phyloP scores from a whole-genome alignment of 2,888 invertebrate genomes.

The Conchocele bisecta region DNA sequence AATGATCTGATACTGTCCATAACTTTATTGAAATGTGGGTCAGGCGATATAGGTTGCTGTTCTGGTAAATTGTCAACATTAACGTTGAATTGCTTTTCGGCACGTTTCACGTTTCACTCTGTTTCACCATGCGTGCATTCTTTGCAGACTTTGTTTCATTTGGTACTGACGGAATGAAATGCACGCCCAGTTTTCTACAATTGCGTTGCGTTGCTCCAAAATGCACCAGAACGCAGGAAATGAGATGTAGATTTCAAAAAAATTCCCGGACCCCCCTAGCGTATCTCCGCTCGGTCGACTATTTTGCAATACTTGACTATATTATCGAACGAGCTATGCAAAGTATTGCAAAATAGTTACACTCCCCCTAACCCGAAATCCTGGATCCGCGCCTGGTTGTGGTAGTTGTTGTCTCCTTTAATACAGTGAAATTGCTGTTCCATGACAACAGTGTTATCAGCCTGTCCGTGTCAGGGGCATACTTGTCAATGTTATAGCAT shows the following conservation, averaged over 20 bases:
- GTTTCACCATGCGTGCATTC: background rate
- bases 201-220: too few relatives aligned
- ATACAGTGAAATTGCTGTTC: background rate
- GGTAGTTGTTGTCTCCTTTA: background rate
- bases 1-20: constrained; percentile 23
- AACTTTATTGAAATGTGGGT: constrained; percentile 1
- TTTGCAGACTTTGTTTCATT: background rate
- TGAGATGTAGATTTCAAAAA: too few relatives aligned
- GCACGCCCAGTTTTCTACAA: too few relatives aligned
- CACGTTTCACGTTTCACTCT: background rate
- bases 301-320: too few relatives aligned
- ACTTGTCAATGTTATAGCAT: too few relatives aligned
- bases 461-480: background rate
- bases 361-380: too few relatives aligned
- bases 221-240: too few relatives aligned
- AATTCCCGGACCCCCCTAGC: too few relatives aligned
- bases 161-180: background rate
- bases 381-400: too few relatives aligned
- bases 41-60: background rate
- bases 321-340: too few relatives aligned
- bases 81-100: background rate
- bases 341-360: too few relatives aligned
- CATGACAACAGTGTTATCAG: background rate
- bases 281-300: too few relatives aligned
- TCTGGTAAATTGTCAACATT: background rate